Conservation (phyloP, 2,113 vertebrate genomes). For the Turnix velox region DNA sequence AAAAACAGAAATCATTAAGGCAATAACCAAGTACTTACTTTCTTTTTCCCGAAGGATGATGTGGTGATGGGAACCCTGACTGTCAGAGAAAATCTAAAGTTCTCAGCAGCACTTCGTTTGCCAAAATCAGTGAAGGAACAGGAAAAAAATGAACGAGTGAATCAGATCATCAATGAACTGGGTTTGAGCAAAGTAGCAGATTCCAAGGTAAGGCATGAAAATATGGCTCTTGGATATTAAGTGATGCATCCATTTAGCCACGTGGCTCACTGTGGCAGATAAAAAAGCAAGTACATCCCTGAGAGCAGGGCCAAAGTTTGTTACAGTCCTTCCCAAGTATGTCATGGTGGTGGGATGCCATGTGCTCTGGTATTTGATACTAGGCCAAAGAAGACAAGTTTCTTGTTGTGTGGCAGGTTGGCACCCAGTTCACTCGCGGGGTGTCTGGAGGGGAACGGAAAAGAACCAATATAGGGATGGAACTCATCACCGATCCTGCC, state of each 20-base stretch:
- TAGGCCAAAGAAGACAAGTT: background rate
- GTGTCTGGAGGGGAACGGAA: conserved; percentile 94
- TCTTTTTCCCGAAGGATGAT: conserved; percentile 77
- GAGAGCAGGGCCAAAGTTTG: background rate
- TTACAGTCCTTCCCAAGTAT: background rate
- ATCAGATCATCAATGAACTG: conserved; percentile 82
- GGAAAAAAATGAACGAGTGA: conserved; percentile 83
- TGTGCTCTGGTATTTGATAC: background rate
- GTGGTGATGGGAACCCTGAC: conserved; percentile 94
- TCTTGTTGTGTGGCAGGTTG: conserved; percentile 76
- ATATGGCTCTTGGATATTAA: background rate
- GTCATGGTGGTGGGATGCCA: fast-evolving
- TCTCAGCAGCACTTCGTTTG: conserved; percentile 91
- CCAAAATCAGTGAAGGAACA: conserved; percentile 73
- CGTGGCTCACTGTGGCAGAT: background rate
- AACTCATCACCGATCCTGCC: conserved; percentile 88
- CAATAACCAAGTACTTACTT: background rate
- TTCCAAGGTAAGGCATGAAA: conserved; percentile 77
- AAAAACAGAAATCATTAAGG: background rate
- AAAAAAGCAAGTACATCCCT: no score
- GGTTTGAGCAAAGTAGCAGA: conserved; percentile 90
- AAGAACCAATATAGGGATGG: conserved; percentile 94
- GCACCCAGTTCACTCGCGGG: conserved; percentile 85
- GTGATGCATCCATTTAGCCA: background rate
- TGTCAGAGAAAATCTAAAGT: conserved; percentile 90